Evolutionary conservation across 37 sponge, comb jelly and placozoan genomes (phyloP).

Genomic region (Ephydatia muelleri): DNA sequence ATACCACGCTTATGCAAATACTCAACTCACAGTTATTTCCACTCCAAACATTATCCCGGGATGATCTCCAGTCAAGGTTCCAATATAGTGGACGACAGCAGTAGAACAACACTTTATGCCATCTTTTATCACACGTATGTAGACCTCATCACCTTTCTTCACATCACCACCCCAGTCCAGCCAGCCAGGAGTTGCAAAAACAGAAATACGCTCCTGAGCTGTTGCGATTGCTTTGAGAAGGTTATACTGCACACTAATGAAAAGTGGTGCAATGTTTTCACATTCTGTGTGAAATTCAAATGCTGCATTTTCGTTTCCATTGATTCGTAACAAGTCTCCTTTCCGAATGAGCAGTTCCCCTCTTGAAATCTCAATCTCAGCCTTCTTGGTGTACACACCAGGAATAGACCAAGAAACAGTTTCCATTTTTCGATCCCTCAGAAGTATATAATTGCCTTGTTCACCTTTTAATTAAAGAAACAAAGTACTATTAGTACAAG

Average conservation of each 20-base stretch:
- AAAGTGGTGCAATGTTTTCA: conserved; percentile 26
- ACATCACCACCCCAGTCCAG: conserved; percentile 27
- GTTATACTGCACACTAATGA: conserved; percentile 3
- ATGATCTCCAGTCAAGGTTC: neutral
- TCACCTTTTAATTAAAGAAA: too few relatives aligned
- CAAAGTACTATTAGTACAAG: too few relatives aligned
- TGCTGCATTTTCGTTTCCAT: neutral
- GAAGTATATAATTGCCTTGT: neutral
- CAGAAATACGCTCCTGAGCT: neutral
- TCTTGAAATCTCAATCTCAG: neutral
- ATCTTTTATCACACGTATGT: neutral
- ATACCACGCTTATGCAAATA: neutral
- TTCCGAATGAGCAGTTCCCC: neutral
- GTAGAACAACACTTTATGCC: neutral
- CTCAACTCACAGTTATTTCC: conserved; percentile 39
- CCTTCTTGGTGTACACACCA: neutral
- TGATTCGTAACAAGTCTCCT: neutral
- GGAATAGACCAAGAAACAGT: neutral
- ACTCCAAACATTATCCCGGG: conserved; percentile 47
- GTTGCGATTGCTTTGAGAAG: conserved; percentile 29
- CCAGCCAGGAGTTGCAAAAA: neutral
- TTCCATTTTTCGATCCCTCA: neutral
- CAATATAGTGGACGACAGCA: conserved; percentile 22
- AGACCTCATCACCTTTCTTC: conserved; percentile 22
- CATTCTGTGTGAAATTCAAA: neutral